Evolutionary conservation across 2,888 invertebrate genomes (phyloP), one percentile per base, ranked within the genome.

Genomic region (Pyrrhosoma nymphula): DNA sequence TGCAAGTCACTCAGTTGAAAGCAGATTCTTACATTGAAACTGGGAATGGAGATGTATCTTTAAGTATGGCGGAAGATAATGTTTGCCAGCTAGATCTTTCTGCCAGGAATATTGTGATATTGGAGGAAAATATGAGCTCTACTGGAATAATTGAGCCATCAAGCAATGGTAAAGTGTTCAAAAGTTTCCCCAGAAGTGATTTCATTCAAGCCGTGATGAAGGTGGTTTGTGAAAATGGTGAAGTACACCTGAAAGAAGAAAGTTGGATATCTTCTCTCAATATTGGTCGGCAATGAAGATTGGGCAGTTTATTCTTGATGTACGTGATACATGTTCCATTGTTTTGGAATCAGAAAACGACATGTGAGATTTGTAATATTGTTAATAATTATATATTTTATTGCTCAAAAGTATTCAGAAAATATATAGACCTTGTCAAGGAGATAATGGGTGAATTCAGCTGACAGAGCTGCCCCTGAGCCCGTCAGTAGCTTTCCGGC

Each of bases 41-140:
- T 4, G 18, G 47, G 26, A 93, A 93, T 23, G 93, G 93, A 18
- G 63, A 93, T 26, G 75, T 93, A 14, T 26, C 69, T 47, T 69
- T 93, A 47, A 69, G 93, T n/a, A 6, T 93, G 93, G 93, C 39
- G n/a, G 47, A 93, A 55, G 69, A 69, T 47, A 69, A 47, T 26
- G n/a, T 93, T 23, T 93, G 93, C 47, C 63, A n/a, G n/a, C 69
- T 93, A 20, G n/a, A 93, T 93, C 75, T 93, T 39, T 75, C 16
- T 47, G 93, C 82, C 23, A 82, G 75, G 26, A 47, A 69, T 47
- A 93, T 47, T 69, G 26, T 93, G 16, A 93, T 47, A 12, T n/a
- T 93, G n/a, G 30, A 69, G 18, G 69, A 93, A 26, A 75, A n/a
- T 47, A 14, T 93, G 0, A 20, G 47, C 47, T 93, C 75, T 14